A percentile compares a stretch with the other conserved stretches of the same genome.
Evolutionary conservation across 2,888 invertebrate genomes (phyloP).

Genomic region (Protonemura montana): DNA sequence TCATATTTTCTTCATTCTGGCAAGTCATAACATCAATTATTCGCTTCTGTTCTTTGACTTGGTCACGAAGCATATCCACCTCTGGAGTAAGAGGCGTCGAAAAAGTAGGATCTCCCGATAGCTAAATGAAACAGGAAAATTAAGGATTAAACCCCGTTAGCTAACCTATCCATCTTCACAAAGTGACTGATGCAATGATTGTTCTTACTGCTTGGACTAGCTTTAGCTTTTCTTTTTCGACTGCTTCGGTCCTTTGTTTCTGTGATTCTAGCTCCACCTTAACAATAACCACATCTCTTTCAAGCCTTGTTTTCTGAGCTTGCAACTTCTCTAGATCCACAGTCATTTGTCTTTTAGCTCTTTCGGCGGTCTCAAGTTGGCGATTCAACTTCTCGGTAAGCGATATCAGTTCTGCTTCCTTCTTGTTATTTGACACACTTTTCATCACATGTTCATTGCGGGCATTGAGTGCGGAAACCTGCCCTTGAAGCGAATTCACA

Average conservation of each 20-base stretch:
- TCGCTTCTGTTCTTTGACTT: neutral
- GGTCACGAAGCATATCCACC: neutral
- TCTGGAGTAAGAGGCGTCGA: neutral
- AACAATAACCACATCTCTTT: slow-evolving; percentile 42
- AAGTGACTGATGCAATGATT: neutral
- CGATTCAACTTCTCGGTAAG: slow-evolving; percentile 51
- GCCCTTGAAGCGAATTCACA: neutral
- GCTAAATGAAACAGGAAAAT: neutral
- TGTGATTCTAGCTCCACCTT: slow-evolving; percentile 45
- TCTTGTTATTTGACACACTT: slow-evolving; percentile 41
- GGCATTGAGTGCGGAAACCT: slow-evolving; percentile 38
- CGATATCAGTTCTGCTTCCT: slow-evolving; percentile 50
- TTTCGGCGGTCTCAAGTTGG: slow-evolving; percentile 51
- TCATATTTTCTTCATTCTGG: neutral
- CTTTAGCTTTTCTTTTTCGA: slow-evolving; percentile 38
- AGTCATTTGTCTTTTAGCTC: slow-evolving; percentile 54
- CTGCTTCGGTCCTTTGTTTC: neutral
- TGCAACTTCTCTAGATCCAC: slow-evolving; percentile 62
- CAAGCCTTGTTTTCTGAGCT: slow-evolving; percentile 54
- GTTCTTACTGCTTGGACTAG: slow-evolving; percentile 7
- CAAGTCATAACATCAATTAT: neutral
- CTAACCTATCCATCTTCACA: too few species aligned
- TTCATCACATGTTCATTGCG: slow-evolving; percentile 12
- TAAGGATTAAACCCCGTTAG: neutral
- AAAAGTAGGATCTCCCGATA: neutral